Conservation (phyloP, 2,888 invertebrate species). For the Eumerus sabulonum region DNA sequence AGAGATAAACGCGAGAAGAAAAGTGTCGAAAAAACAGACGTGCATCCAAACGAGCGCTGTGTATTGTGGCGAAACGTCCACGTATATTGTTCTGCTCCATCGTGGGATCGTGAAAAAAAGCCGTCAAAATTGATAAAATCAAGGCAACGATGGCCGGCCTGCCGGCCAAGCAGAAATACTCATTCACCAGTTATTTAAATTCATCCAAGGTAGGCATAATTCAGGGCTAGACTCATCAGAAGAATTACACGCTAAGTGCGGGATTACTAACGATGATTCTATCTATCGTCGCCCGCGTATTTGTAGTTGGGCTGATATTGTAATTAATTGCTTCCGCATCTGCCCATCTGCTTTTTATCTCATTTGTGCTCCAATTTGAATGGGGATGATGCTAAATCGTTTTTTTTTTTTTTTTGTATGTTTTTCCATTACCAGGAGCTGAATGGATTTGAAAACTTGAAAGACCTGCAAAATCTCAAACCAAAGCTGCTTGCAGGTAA, state of each 20-base stretch:
- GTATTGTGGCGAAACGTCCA: background rate
- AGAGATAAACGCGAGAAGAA: constrained; percentile 22
- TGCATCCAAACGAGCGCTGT: background rate
- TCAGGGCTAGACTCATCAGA: constrained; percentile 2
- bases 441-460: constrained; percentile 50
- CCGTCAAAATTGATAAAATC: constrained; percentile 65
- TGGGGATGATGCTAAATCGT: constrained; percentile 10
- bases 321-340: constrained; percentile 56
- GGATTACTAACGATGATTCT: constrained; percentile 23
- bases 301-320: constrained; percentile 16
- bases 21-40: background rate
- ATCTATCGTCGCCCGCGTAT: background rate
- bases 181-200: constrained; percentile 63
- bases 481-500: constrained; percentile 59
- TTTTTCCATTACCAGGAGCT: constrained; percentile 27
- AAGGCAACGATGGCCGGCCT: constrained; percentile 66
- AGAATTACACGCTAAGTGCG: background rate
- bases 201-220: constrained; percentile 52
- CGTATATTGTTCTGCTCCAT: constrained; percentile 27
- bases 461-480: constrained; percentile 49
- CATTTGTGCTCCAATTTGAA: constrained; percentile 19
- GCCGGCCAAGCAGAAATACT: constrained; percentile 67
- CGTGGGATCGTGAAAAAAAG: background rate
- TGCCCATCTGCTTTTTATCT: constrained; percentile 30
- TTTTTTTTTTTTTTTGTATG: constrained; percentile 1